Conservation (phyloP, 2,113 vertebrate species). For the Riparia riparia region DNA sequence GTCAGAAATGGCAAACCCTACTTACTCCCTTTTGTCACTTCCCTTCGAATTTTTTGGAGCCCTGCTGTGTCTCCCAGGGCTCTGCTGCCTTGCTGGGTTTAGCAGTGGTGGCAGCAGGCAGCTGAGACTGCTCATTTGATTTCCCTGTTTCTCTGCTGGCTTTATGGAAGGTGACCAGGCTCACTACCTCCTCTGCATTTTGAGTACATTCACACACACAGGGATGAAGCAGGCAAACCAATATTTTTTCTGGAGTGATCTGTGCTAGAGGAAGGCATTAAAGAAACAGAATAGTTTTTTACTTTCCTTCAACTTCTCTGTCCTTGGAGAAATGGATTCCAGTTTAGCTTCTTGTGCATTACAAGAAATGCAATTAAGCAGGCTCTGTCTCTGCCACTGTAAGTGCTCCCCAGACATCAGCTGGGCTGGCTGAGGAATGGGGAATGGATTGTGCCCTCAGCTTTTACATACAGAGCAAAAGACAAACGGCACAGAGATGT, state of each 20-base stretch:
- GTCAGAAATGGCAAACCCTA: not conserved
- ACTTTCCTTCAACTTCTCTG: not conserved
- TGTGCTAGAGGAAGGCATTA: not conserved
- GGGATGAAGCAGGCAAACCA: not conserved
- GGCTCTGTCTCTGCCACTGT: not conserved
- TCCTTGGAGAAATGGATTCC: slow-evolving; percentile 8
- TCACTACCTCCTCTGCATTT: not conserved
- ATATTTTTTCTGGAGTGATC: not conserved
- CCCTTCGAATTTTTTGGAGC: not conserved
- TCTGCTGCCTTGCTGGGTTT: slow-evolving; percentile 18
- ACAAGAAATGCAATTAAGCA: not conserved
- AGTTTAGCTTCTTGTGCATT: slow-evolving; percentile 35
- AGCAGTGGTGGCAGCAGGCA: slow-evolving; percentile 42
- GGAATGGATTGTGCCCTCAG: not conserved
- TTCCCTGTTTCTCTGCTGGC: not conserved
- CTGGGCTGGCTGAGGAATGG: not conserved
- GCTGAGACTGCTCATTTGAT: slow-evolving; percentile 49
- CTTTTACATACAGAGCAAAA: not conserved
- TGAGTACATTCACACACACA: not conserved
- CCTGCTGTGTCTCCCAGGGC: slow-evolving; percentile 33
- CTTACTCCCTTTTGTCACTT: not conserved
- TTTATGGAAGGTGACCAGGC: slow-evolving; percentile 22
- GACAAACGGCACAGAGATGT: not conserved
- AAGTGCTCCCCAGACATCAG: not conserved
- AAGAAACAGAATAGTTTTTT: not conserved